Conservation (phyloP, 2,888 invertebrate species). For the Eucriotettix oculatus region DNA sequence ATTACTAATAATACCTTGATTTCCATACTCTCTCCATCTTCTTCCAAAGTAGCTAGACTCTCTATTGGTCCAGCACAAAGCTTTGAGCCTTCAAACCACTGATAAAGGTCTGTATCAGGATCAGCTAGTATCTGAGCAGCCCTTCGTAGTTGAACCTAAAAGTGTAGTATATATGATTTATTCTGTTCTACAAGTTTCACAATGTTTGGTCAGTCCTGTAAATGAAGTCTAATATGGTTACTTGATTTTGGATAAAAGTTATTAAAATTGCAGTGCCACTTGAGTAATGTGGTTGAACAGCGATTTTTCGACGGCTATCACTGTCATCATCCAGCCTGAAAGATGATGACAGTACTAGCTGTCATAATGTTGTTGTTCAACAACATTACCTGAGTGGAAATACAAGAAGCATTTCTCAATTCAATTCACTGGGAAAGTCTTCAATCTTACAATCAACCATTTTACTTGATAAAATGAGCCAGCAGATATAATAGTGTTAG, state of each 20-base stretch:
- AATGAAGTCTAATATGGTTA: too few relatives aligned
- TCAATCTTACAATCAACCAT: background rate
- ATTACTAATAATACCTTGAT: slow-evolving; percentile 24
- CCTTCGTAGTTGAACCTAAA: slow-evolving; percentile 38
- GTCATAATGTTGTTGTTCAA: background rate
- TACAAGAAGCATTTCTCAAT: background rate
- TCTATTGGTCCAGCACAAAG: slow-evolving; percentile 49
- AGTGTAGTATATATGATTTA: too few relatives aligned
- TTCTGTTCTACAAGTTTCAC: too few relatives aligned
- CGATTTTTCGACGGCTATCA: too few relatives aligned
- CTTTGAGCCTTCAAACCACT: slow-evolving; percentile 56
- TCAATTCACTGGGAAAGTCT: background rate
- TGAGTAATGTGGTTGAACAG: too few relatives aligned
- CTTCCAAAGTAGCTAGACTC: slow-evolving; percentile 45
- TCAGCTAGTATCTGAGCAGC: slow-evolving; percentile 34
- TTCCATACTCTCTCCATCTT: slow-evolving; percentile 39
- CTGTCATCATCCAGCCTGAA: too few relatives aligned
- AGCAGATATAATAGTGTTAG: too few relatives aligned
- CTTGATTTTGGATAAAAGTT: too few relatives aligned
- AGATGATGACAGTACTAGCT: background rate
- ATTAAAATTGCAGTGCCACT: too few relatives aligned
- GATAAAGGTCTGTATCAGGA: slow-evolving; percentile 41
- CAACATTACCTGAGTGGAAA: background rate
- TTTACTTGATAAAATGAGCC: too few relatives aligned
- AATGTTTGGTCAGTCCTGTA: too few relatives aligned